Conservation (phyloP, 2,113 vertebrate species). For the Antennarius striatus region DNA sequence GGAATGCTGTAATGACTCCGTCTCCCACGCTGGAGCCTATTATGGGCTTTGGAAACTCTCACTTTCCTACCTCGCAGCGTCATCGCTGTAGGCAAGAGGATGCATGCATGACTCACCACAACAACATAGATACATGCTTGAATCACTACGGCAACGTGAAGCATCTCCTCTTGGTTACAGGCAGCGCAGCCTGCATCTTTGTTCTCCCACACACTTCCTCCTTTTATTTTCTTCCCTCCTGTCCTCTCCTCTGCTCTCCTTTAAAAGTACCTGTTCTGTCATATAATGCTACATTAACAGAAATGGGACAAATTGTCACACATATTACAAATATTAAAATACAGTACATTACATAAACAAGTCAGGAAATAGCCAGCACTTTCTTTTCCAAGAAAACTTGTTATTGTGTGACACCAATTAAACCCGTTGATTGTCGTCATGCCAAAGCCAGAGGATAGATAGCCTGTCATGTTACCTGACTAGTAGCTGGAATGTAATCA, state of each 20-base stretch:
- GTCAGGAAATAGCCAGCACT: too few species aligned
- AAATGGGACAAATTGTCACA: not conserved
- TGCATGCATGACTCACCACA: slow-evolving; percentile 63
- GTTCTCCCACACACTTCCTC: slow-evolving; percentile 57
- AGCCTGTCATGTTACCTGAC: too few species aligned
- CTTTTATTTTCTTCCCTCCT: not conserved
- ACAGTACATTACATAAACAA: too few species aligned
- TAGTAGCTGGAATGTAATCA: too few species aligned
- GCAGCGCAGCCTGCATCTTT: slow-evolving; percentile 40
- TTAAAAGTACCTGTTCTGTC: not conserved
- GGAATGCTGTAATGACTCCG: slow-evolving; percentile 4
- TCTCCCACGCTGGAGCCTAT: slow-evolving; percentile 33
- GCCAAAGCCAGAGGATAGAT: too few species aligned
- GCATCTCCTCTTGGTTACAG: slow-evolving; percentile 63
- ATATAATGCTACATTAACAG: not conserved
- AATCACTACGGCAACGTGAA: slow-evolving; percentile 64
- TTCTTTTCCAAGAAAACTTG: too few species aligned
- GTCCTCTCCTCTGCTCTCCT: slow-evolving; percentile 9
- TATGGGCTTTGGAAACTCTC: slow-evolving; percentile 39
- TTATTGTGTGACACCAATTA: too few species aligned
- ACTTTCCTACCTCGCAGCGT: slow-evolving; percentile 44
- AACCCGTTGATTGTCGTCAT: too few species aligned
- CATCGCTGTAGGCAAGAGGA: slow-evolving; percentile 52
- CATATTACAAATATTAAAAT: slow-evolving; percentile 3
- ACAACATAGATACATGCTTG: slow-evolving; percentile 56